Conservation (phyloP, 2,113 vertebrate species). For the Psittacula cyanocephala region DNA sequence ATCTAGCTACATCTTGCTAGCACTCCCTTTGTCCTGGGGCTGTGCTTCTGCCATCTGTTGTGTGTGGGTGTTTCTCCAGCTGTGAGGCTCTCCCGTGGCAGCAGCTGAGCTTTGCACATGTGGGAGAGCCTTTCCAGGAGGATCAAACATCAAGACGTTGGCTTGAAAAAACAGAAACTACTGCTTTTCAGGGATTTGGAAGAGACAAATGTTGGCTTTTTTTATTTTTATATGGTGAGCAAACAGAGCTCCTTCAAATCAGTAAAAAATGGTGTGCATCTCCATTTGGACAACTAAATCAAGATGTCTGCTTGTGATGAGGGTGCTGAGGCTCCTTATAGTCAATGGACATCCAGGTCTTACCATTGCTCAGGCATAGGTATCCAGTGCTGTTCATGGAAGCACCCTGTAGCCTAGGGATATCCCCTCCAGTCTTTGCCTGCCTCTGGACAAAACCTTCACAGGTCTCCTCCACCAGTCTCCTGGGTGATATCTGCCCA, state of each 20-base stretch:
- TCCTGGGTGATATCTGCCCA: background rate
- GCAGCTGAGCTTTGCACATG: background rate
- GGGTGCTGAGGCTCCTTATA: background rate
- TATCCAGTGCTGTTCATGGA: background rate
- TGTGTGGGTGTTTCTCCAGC: background rate
- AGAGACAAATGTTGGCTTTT: background rate
- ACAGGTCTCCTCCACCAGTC: background rate
- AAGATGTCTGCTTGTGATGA: background rate
- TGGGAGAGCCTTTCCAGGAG: background rate
- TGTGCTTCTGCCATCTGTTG: background rate
- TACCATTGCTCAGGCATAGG: background rate
- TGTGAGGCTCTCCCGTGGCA: background rate
- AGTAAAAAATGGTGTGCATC: background rate
- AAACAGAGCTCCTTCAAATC: background rate
- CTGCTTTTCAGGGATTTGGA: background rate
- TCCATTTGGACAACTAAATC: background rate
- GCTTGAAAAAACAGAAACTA: background rate
- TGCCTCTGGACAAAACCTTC: background rate
- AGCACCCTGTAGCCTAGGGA: accelerated
- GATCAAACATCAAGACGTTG: background rate
- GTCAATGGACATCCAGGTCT: background rate
- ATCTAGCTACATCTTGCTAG: background rate
- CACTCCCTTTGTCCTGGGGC: background rate
- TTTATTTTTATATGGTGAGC: background rate
- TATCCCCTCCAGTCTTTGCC: background rate